Base-by-base conservation (phyloP, 2,797 vertebrate species). In the Nasua narica region DNA sequence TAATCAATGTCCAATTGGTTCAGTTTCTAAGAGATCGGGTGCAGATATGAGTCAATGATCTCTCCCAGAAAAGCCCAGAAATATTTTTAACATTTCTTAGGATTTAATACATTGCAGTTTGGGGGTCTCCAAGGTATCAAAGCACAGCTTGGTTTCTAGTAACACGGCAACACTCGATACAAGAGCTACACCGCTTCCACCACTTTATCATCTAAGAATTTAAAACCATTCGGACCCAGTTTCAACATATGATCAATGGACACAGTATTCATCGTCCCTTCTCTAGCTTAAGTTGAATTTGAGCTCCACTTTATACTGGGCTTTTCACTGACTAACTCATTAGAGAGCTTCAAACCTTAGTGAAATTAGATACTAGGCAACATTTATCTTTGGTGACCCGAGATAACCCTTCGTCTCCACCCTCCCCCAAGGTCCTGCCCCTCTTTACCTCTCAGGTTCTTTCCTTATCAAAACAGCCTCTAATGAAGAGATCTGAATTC, bases 381-480 rank as follows among this genome's bases (percentile, higher is more conserved):
- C 77, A 62, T 90, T 96, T 95, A 82, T 97, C 90, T 96, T 93
- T 54, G 37, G 70, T 85, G 91, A 95, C 91, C 81, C n/a, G 16
- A 98, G 94, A 94, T 91, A 97, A 93, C 86, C 50, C 35, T 93
- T 94, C 67, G 48, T 87, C 89, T 90, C 70, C 19, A n/a, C 60
- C 8, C 25, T 48, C 21, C 79, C 19, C 35, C 23, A 35, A 0
- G 37, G 27, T 58, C 40, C 83, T 69, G 35, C 52, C 69, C 19
- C 25, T 92, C 40, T 35, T 90, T 37, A 77, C 37, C 67, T 48
- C 72, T 96, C 90, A 79, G 82, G 56, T 85, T 90, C 93, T 79
- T 92, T 88, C 48, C 19, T 60, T 94, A 91, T 98, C 89, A 85
- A 96, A 97, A 96, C 58, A 96, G 67, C 48, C 91, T 87, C 60